These are phyloP conservation scores for Zaprionus tsacasi DNA, from an alignment of 1,140 invertebrate genomes.

Conservation along the genomic window DNA sequence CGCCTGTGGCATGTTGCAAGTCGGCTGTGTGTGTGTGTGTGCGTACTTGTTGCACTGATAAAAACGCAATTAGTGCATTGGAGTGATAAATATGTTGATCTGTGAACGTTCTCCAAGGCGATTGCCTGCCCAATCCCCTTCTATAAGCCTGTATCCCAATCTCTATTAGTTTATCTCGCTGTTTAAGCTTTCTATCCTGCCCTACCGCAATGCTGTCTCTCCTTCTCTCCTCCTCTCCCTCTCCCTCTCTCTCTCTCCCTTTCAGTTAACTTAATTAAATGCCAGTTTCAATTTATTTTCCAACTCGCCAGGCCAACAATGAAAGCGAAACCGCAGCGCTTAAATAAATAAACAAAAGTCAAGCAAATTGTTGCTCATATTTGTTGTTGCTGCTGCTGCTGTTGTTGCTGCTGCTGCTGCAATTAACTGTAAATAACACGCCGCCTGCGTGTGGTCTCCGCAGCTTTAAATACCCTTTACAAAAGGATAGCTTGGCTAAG, in stretches of 20 bases:
- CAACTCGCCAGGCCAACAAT: constrained; percentile 66
- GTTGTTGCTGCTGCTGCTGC: constrained; percentile 36
- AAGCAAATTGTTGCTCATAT: constrained; percentile 2
- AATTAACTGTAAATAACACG: constrained; percentile 79
- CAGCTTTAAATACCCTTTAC: background rate
- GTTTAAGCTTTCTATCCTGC: background rate
- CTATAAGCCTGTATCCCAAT: background rate
- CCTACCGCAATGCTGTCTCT: background rate
- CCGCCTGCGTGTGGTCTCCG: constrained; percentile 68
- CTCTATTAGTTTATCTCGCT: background rate
- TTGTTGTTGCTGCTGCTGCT: constrained; percentile 29
- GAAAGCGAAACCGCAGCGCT: constrained; percentile 72
- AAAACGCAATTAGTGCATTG: constrained; percentile 65
- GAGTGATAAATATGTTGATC: constrained; percentile 41
- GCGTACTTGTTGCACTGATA: constrained; percentile 72
- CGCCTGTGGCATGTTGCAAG: constrained; percentile 58
- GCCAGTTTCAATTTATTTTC: constrained; percentile 80
- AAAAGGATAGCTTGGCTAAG: background rate
- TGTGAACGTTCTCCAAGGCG: background rate
- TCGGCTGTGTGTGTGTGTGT: background rate
- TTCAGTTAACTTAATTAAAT: constrained; percentile 76
- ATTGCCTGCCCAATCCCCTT: too few species aligned
- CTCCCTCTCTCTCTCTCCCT: background rate
- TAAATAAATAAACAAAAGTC: constrained; percentile 49
- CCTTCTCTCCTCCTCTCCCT: background rate